Conservation (phyloP, 1,140 invertebrate genomes). For the Hestina assimilis region DNA sequence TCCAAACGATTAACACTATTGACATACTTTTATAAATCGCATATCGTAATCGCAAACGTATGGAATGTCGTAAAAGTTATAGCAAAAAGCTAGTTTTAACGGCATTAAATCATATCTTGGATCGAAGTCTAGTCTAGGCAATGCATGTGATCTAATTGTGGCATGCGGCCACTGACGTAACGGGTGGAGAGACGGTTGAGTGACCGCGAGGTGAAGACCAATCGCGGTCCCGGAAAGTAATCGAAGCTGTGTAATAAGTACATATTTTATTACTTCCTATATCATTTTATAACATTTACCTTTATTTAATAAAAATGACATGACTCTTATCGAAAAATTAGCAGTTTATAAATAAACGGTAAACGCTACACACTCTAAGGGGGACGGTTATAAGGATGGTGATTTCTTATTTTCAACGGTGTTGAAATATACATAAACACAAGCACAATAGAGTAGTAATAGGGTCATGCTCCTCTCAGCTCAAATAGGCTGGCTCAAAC, state of each 20-base stretch:
- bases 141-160: slow-evolving; percentile 69
- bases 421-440: no score
- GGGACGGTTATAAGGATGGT: no score
- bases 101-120: slow-evolving; percentile 55
- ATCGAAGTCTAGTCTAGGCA: slow-evolving; percentile 56
- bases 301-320: no score
- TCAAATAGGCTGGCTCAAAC: no score
- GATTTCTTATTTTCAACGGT: no score
- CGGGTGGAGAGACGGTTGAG: slow-evolving; percentile 56
- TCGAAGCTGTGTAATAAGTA: neutral
- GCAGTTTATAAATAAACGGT: no score
- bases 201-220: slow-evolving; percentile 54
- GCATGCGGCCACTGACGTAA: slow-evolving; percentile 64
- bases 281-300: no score
- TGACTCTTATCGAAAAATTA: no score
- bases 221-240: slow-evolving; percentile 36
- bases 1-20: slow-evolving; percentile 13
- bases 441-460: no score
- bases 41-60: neutral
- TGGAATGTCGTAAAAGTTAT: slow-evolving; percentile 33
- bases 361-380: no score
- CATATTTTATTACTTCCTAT: no score
- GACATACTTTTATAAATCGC: slow-evolving; percentile 19
- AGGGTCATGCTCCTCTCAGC: no score
- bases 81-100: slow-evolving; percentile 56